A percentile compares a stretch with the other conserved stretches of the same genome.
phyloP scores from a whole-genome alignment of 64 coral and sea anemone species.

The Stichodactyla helianthus region DNA sequence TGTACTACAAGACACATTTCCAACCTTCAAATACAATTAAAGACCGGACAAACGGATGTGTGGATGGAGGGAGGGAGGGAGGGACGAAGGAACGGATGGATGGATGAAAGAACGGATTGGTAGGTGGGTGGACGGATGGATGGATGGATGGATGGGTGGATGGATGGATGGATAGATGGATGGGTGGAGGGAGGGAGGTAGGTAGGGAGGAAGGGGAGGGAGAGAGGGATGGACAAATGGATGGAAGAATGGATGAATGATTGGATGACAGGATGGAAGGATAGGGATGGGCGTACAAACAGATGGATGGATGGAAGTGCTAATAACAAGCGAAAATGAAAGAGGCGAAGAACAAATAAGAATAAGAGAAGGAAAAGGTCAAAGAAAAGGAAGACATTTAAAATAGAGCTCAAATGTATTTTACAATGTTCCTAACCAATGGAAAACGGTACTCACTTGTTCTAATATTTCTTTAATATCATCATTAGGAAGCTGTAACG shows the following conservation, averaged over 20 bases:
- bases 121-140: not conserved
- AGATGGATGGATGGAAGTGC: not conserved
- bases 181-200: not conserved
- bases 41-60: too few species aligned
- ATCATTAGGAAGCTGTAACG: slow-evolving; percentile 72
- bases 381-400: not conserved
- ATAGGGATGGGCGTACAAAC: too few species aligned
- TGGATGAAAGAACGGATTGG: not conserved
- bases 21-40: too few species aligned
- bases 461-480: slow-evolving; percentile 93
- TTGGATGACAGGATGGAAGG: not conserved
- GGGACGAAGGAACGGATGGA: too few species aligned
- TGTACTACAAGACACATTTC: too few species aligned
- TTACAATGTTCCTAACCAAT: not conserved
- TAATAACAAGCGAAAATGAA: too few species aligned
- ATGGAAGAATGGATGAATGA: not conserved
- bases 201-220: not conserved
- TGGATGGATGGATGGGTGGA: not conserved
- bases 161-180: not conserved
- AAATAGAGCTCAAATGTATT: too few species aligned
- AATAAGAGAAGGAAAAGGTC: not conserved
- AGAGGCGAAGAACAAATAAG: not conserved
- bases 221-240: too few species aligned
- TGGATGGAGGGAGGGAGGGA: too few species aligned
- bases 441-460: slow-evolving; percentile 35